Evolutionary conservation across 92 coral and sea anemone genomes (phyloP), one percentile per base, ranked within the genome.

Genomic region (Epizoanthus ramosus): DNA sequence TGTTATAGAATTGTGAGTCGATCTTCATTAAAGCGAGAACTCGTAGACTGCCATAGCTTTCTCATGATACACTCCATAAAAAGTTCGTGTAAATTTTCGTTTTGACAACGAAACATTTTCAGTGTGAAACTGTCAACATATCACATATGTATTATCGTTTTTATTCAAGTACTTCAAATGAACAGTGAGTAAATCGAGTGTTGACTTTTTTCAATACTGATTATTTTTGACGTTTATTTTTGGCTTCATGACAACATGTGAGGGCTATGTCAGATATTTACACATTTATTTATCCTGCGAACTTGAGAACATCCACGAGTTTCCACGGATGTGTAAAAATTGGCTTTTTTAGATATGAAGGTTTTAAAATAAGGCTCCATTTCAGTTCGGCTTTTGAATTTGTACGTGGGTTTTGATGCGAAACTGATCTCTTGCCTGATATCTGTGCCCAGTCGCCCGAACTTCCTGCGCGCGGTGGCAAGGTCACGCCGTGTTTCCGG

Each of bases 381-480:
- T 50, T 50, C 54, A 50, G 14, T 50, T 50, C 65, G 66, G 80
- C 45, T 56, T 25, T 71, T 52, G 19, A 8, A 41, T 2, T 37
- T 54, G 54, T 21, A 15, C 63, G 82, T 39, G 52, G 59, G 63
- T 41, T 76, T 19, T 61, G 15, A 15, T 14, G 56, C 28, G 70
- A 77, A 41, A 37, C 63, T 19, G 4, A 21, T 57, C 21, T 37
- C 43, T 2, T 0, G 31, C 31, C 31, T 28, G 31, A 28, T 28
- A 28, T 76, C 70, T 52, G 81, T 16, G n/a, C 45, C 18, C 17
- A 9, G 69, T 31, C 57, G 57, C 52, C 58, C 39, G 53, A 6
- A 61, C 82, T 77, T 77, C 82, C 82, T 65, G 82, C 47, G 22
- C 63, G 52, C 24, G 82, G 45, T 4, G 57, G 25, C 23, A 18